Percentiles rank a stretch among this genome's conserved stretches.
These are phyloP conservation scores for Cerastis leucographa DNA, from an alignment of 2,888 invertebrate genomes.

Conservation along the genomic window DNA sequence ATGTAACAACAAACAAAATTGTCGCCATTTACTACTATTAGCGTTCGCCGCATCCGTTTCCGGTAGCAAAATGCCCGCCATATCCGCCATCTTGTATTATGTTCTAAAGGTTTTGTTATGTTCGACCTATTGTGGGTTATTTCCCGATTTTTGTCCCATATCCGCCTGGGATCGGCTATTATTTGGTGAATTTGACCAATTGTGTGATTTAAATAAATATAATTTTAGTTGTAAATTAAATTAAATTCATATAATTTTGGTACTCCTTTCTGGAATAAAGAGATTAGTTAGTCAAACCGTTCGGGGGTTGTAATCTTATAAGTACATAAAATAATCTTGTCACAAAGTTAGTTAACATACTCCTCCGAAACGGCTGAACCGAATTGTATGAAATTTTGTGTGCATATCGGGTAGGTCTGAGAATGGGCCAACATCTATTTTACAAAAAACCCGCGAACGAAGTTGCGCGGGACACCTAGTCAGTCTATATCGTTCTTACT, in stretches of 20 bases:
- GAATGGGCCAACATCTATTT: too few species aligned
- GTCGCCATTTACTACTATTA: slow-evolving; percentile 60
- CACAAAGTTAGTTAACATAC: too few species aligned
- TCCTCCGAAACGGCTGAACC: too few species aligned
- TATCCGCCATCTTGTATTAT: slow-evolving; percentile 61
- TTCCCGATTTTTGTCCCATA: slow-evolving; percentile 71
- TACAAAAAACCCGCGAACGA: too few species aligned
- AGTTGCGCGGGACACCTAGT: too few species aligned
- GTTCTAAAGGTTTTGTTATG: slow-evolving; percentile 68
- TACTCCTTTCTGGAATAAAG: not conserved
- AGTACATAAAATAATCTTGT: too few species aligned
- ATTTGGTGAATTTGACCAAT: slow-evolving; percentile 29
- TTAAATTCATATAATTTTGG: too few species aligned
- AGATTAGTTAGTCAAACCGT: not conserved
- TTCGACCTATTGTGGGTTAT: slow-evolving; percentile 63
- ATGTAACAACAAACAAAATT: slow-evolving; percentile 63
- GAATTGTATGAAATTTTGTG: too few species aligned
- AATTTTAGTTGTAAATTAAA: slow-evolving; percentile 4
- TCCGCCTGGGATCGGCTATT: slow-evolving; percentile 64
- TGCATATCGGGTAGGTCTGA: too few species aligned
- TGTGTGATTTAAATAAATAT: slow-evolving; percentile 24
- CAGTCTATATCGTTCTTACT: not conserved
- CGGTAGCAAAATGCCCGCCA: slow-evolving; percentile 78
- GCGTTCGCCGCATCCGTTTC: slow-evolving; percentile 82
- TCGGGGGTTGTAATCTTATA: not conserved